Evolutionary conservation across 2,888 invertebrate genomes (phyloP).

Genomic region (Sminthurides aquaticus): DNA sequence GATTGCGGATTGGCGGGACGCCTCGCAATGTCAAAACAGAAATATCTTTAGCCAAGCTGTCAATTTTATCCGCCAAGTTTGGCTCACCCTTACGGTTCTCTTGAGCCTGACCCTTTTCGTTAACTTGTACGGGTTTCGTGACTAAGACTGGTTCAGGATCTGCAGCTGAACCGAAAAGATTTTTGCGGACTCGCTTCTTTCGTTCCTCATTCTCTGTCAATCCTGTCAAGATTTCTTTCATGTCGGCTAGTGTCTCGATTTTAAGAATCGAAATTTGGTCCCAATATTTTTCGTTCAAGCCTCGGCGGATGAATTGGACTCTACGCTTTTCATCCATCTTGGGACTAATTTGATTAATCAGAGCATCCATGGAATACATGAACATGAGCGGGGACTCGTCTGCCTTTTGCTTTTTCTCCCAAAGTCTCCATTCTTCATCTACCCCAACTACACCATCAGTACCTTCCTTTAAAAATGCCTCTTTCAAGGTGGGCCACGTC

Average conservation of each 20-base stretch:
- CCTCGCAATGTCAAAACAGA: too few relatives aligned
- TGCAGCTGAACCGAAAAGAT: background rate
- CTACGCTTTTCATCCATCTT: background rate
- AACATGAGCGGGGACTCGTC: background rate
- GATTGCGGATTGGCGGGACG: too few relatives aligned
- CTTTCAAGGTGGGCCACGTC: conserved; percentile 1
- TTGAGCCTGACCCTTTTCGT: too few relatives aligned
- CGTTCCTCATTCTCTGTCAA: background rate
- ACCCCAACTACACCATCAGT: background rate
- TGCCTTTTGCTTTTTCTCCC: background rate
- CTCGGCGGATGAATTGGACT: background rate
- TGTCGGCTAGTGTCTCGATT: too few relatives aligned
- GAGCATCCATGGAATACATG: background rate
- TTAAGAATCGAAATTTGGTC: too few relatives aligned
- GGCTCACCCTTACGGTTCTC: too few relatives aligned
- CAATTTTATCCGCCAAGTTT: too few relatives aligned
- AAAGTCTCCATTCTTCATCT: background rate
- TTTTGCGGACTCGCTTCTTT: background rate
- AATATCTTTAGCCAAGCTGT: too few relatives aligned
- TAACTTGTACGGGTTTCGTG: too few relatives aligned
- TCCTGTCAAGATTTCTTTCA: too few relatives aligned
- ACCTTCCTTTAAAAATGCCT: background rate
- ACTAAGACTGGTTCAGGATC: background rate
- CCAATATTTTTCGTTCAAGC: too few relatives aligned
- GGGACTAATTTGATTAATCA: background rate